Evolutionary conservation across 1,140 invertebrate genomes (phyloP).

Genomic region (Drosophila tristis): DNA sequence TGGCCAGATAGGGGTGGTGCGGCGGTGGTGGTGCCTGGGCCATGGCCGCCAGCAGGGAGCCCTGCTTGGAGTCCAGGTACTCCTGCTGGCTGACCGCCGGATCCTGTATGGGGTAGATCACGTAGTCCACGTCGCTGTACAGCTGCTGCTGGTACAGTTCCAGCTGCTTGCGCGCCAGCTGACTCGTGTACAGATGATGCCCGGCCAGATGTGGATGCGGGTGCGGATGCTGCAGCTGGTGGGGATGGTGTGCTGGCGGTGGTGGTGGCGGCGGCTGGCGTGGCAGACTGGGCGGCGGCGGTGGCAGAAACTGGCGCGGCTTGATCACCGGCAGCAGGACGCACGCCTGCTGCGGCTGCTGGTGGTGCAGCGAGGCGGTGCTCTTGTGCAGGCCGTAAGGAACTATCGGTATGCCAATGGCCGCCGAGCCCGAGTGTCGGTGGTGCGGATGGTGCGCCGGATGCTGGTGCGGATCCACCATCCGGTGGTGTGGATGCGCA

Average conservation of each 20-base stretch:
- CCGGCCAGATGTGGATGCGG: conserved; percentile 85
- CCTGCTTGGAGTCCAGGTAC: conserved; percentile 93
- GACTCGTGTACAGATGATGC: conserved; percentile 86
- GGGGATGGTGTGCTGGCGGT: conserved; percentile 46
- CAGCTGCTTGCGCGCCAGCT: conserved; percentile 90
- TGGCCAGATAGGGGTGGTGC: conserved; percentile 86
- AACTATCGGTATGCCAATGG: conserved; percentile 81
- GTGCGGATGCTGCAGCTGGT: conserved; percentile 65
- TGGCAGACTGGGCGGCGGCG: conserved; percentile 85
- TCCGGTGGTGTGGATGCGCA: background rate
- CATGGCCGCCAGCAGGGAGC: conserved; percentile 87
- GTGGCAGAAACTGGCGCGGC: conserved; percentile 83
- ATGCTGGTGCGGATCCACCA: conserved; percentile 16
- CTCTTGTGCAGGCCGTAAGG: conserved; percentile 82
- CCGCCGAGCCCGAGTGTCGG: conserved; percentile 65
- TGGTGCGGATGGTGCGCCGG: conserved; percentile 32
- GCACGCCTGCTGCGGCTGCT: conserved; percentile 77
- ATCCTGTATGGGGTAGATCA: conserved; percentile 94
- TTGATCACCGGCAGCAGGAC: conserved; percentile 83
- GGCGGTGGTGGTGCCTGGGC: conserved; percentile 86
- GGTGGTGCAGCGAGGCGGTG: conserved; percentile 74
- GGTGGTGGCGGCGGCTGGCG: conserved; percentile 85
- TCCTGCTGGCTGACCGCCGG: conserved; percentile 94
- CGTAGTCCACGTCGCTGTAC: conserved; percentile 95
- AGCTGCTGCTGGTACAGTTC: conserved; percentile 94